These are phyloP conservation scores for Trididemnum clinides DNA, from an alignment of 23 tunicate species.

Conservation along the genomic window DNA sequence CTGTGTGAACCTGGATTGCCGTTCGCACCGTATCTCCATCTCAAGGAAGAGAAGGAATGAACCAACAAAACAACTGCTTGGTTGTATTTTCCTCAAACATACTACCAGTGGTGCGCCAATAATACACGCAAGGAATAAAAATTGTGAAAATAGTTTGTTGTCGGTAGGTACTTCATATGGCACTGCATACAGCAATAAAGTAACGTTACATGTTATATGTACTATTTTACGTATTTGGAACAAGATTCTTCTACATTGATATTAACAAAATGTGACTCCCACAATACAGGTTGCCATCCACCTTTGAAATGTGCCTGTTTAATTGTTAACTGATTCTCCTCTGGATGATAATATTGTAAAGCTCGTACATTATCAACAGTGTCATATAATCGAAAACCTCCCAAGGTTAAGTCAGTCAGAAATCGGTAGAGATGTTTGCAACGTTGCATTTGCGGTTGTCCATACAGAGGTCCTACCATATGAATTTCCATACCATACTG, in stretches of 20 bases:
- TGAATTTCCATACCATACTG: constrained; percentile 59
- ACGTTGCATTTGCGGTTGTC: constrained; percentile 6
- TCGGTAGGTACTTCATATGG: too few relatives aligned
- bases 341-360: constrained; percentile 4
- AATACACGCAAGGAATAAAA: too few relatives aligned
- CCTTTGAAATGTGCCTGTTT: background rate
- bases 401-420: constrained; percentile 21
- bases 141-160: too few relatives aligned
- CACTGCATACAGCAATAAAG: too few relatives aligned
- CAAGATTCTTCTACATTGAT: constrained; percentile 26
- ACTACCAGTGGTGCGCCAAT: too few relatives aligned
- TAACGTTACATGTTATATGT: too few relatives aligned
- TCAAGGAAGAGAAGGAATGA: too few relatives aligned
- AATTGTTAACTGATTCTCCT: background rate
- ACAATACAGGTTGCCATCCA: background rate
- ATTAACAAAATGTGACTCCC: constrained; percentile 59
- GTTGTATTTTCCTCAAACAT: too few relatives aligned
- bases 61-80: too few relatives aligned
- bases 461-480: constrained; percentile 31
- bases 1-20: too few relatives aligned
- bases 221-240: too few relatives aligned
- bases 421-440: constrained; percentile 23
- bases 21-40: too few relatives aligned
- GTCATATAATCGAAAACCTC: constrained; percentile 38
- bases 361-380: constrained; percentile 52